phyloP scores from a whole-genome alignment of 2,888 invertebrate species.

The Branchipolynoe longqiensis region DNA sequence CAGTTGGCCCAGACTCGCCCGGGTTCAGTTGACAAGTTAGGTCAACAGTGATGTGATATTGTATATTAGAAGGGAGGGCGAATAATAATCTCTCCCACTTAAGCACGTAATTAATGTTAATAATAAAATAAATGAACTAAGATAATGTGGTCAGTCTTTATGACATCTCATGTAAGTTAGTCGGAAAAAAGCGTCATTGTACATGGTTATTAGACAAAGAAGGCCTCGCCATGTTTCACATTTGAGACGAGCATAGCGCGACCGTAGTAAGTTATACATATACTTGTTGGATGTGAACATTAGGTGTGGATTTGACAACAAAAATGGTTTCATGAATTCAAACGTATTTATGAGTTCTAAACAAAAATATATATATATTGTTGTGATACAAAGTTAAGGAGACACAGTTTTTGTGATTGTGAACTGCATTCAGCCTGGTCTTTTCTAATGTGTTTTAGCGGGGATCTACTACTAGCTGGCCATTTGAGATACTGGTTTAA shows the following conservation, averaged over 20 bases:
- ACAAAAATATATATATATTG: background rate
- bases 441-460: background rate
- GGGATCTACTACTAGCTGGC: background rate
- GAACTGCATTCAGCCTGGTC: background rate
- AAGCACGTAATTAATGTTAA: background rate
- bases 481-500: background rate
- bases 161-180: background rate
- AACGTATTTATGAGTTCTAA: constrained; percentile 9
- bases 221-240: constrained; percentile 1
- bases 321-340: background rate
- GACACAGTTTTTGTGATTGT: background rate
- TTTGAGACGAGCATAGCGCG: background rate
- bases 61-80: constrained; percentile 19
- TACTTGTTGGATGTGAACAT: background rate
- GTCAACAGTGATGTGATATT: constrained; percentile 20
- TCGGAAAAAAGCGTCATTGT: background rate
- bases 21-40: too few species aligned
- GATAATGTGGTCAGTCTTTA: constrained; percentile 12
- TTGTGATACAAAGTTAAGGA: constrained; percentile 28
- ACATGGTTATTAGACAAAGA: background rate
- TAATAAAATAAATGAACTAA: too few species aligned
- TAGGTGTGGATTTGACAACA: background rate
- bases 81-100: background rate
- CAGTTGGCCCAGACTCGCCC: too few species aligned
- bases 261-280: constrained; percentile 1